Percentiles rank a stretch among this genome's conserved stretches.
phyloP scores from a whole-genome alignment of 2,113 vertebrate genomes.

The Hydrochoerus hydrochaeris region DNA sequence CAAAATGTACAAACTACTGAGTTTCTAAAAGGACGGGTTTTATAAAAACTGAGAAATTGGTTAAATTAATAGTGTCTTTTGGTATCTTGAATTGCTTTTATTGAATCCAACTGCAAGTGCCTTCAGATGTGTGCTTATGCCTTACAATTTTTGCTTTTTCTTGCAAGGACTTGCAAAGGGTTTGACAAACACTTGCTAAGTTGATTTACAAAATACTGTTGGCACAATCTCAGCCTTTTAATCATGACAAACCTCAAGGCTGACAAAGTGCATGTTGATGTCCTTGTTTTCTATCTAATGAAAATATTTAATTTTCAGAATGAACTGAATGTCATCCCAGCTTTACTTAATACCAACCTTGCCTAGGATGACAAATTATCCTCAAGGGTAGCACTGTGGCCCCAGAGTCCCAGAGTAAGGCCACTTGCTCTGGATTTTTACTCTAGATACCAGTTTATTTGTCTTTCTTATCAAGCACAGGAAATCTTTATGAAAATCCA shows the following conservation, averaged over 20 bases:
- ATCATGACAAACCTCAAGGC: conserved; percentile 55
- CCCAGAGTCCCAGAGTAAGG: conserved; percentile 18
- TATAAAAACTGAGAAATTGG: conserved; percentile 28
- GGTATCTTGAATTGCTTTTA: conserved; percentile 30
- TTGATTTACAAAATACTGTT: conserved; percentile 61
- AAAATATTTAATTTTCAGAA: conserved; percentile 82
- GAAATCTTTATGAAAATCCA: conserved; percentile 61
- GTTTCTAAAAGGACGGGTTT: neutral
- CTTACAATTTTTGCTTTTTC: neutral
- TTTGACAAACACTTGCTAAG: conserved; percentile 49
- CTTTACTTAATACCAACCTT: conserved; percentile 69
- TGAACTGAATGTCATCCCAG: conserved; percentile 74
- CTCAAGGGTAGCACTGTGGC: conserved; percentile 41
- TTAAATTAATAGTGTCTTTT: neutral
- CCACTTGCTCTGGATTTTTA: conserved; percentile 13
- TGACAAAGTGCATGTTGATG: conserved; percentile 61
- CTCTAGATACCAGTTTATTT: neutral
- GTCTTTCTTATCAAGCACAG: conserved; percentile 20
- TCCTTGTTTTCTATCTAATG: conserved; percentile 77
- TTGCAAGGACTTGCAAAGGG: conserved; percentile 50
- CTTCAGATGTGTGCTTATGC: conserved; percentile 26
- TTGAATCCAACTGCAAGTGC: neutral
- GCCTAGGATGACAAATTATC: conserved; percentile 50
- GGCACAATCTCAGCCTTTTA: conserved; percentile 59
- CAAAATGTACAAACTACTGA: neutral